Percentiles rank a stretch among this genome's conserved stretches.
phyloP scores from a whole-genome alignment of 53 echinoderm and acorn worm species.

The Mesocentrotus franciscanus region DNA sequence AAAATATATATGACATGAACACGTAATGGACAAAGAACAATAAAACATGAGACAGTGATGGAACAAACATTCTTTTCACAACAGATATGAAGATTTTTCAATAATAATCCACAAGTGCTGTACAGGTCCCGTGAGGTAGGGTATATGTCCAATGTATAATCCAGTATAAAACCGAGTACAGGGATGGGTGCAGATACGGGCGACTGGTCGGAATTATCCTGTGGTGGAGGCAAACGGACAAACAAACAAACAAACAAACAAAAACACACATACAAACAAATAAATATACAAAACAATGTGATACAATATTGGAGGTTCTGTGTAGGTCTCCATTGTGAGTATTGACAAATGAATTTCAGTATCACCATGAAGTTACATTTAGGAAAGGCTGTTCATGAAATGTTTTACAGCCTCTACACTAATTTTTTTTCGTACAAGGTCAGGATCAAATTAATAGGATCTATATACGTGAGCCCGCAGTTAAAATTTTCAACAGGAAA shows the following conservation, averaged over 20 bases:
- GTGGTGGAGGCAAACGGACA: constrained; percentile 40
- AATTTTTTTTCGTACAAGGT: too few relatives aligned
- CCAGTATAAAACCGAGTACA: constrained; percentile 48
- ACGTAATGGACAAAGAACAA: background rate
- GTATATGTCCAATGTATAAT: constrained; percentile 61
- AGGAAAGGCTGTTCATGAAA: too few relatives aligned
- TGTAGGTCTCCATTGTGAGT: background rate
- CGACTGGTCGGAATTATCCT: background rate
- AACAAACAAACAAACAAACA: constrained; percentile 25
- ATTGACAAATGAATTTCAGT: background rate
- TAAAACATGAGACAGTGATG: background rate
- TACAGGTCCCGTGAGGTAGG: background rate
- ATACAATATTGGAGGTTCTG: background rate
- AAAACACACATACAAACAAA: background rate
- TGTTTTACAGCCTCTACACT: too few relatives aligned
- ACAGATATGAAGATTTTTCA: background rate
- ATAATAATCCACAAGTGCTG: constrained; percentile 20
- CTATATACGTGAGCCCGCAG: too few relatives aligned
- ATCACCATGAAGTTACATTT: too few relatives aligned
- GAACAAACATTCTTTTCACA: background rate
- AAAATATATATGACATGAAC: constrained; percentile 2
- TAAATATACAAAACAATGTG: background rate
- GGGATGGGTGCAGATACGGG: background rate
- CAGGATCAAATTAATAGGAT: too few relatives aligned
- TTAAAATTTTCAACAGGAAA: too few relatives aligned